A percentile compares a stretch with the other conserved stretches of the same genome.
Conservation (phyloP, 2,797 vertebrate species). For the Xenops minutus region DNA sequence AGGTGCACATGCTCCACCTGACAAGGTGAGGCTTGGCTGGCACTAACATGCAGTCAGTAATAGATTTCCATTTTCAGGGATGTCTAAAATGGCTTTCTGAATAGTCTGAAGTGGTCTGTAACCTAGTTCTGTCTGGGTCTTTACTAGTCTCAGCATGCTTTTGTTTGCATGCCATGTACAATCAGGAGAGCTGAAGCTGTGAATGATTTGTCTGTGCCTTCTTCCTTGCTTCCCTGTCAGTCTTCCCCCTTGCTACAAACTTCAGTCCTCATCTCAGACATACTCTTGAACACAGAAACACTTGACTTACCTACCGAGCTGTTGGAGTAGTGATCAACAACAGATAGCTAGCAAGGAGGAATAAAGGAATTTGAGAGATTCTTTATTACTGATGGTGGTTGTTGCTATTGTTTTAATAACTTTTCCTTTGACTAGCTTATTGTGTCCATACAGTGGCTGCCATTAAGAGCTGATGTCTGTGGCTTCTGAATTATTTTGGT, state of each 20-base stretch:
- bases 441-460: not conserved
- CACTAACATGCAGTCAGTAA: not conserved
- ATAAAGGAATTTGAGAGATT: not conserved
- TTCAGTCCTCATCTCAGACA: not conserved
- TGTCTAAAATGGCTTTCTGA: not conserved
- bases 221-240: not conserved
- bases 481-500: not conserved
- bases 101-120: not conserved
- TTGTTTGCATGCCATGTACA: not conserved
- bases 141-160: not conserved
- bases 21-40: not conserved
- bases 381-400: not conserved
- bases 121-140: not conserved
- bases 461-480: not conserved
- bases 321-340: not conserved
- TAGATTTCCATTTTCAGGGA: not conserved
- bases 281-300: not conserved
- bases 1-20: not conserved
- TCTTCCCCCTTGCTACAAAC: not conserved
- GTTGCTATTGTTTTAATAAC: not conserved
- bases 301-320: not conserved
- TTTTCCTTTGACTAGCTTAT: not conserved
- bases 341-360: not conserved
- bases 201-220: not conserved
- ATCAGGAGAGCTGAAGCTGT: not conserved